Base-by-base conservation (phyloP, 2,113 vertebrate species). In the Prochilodus magdalenae region DNA sequence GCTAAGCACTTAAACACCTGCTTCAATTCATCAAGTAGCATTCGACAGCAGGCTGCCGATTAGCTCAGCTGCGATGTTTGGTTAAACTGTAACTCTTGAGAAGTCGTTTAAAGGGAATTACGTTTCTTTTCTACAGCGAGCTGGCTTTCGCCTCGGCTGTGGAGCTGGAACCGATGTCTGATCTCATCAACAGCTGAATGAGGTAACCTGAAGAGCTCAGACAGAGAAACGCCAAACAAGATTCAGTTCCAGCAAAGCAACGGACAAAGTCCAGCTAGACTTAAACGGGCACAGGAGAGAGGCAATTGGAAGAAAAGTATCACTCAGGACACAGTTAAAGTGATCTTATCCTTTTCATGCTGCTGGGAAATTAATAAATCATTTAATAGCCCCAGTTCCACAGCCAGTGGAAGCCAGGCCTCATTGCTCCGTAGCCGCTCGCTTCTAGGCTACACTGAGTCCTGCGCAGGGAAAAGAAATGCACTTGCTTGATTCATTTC, bases 181-280 rank as follows among this genome's bases (percentile, higher is more conserved):
- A 85, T 75, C 62, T 63, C n/a, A 30, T 82, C 29, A 77, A 30
- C 57, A 40, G 18, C 44, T 53, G 53, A 79, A 79, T 75, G 8
- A 36, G 59, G 18, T 53, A 53, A 79, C 14, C 20, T 6, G 22
- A 27, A 5, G 24, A 15, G 59, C n/a, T 62, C 59, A 13, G 59
- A 62, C 59, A 14, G 59, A 62, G 10, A 4, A 5, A 14, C 26
- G 55, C 47, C 47, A 49, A 49, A 49, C 5, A 1, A 55, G 51
- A 55, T 24, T 26, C 59, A 26, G 4, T 26, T 26, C 59, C 22
- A 60, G 59, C 59, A 13, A 62, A 12, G 24, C 24, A 12, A 27
- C 59, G 27, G 59, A 24, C 15, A 13, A 18, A 57, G 16, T 8
- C 20, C 53, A 24, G 1, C 22, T 24, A 24, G 51, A 20, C 33